Evolutionary conservation across 2,888 invertebrate species (phyloP).

Genomic region (Harmothoe impar): DNA sequence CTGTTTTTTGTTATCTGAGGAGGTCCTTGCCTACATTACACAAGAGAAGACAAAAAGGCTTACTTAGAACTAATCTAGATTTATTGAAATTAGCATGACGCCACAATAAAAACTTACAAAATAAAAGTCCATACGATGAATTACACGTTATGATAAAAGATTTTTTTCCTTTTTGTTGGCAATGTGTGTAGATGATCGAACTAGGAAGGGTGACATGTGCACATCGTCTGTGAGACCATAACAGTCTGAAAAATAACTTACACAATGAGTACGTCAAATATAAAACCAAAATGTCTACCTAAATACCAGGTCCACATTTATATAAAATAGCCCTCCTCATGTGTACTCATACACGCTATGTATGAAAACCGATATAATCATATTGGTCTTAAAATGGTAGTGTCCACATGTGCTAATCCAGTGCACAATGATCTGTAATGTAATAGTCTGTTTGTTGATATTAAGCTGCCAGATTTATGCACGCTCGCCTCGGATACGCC

Average conservation of each 20-base stretch:
- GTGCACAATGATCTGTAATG: slow-evolving; percentile 22
- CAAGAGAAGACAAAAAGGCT: slow-evolving; percentile 60
- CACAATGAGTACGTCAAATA: slow-evolving; percentile 55
- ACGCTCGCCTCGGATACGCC: slow-evolving; percentile 97
- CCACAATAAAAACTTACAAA: slow-evolving; percentile 62
- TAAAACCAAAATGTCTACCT: slow-evolving; percentile 62
- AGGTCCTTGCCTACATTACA: slow-evolving; percentile 56
- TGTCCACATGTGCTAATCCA: slow-evolving; percentile 53
- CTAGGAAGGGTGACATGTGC: slow-evolving; percentile 59
- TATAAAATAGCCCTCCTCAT: slow-evolving; percentile 50
- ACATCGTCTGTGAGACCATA: slow-evolving; percentile 22
- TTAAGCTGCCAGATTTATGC: slow-evolving; percentile 73
- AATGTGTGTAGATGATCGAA: slow-evolving; percentile 61
- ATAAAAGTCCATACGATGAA: slow-evolving; percentile 56
- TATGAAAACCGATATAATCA: slow-evolving; percentile 61
- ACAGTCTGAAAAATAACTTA: slow-evolving; percentile 55
- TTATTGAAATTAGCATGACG: slow-evolving; percentile 48
- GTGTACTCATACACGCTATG: slow-evolving; percentile 31
- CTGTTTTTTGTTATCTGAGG: slow-evolving; percentile 1
- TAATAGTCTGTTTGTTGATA: neutral
- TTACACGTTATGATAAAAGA: slow-evolving; percentile 22
- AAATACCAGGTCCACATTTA: slow-evolving; percentile 62
- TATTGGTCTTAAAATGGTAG: slow-evolving; percentile 60
- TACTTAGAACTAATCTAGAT: slow-evolving; percentile 61
- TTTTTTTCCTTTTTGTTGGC: slow-evolving; percentile 7